A percentile compares a stretch with the other conserved stretches of the same genome.
These are phyloP conservation scores for Chorisops tibialis DNA, from an alignment of 2,888 invertebrate species.

Conservation along the genomic window DNA sequence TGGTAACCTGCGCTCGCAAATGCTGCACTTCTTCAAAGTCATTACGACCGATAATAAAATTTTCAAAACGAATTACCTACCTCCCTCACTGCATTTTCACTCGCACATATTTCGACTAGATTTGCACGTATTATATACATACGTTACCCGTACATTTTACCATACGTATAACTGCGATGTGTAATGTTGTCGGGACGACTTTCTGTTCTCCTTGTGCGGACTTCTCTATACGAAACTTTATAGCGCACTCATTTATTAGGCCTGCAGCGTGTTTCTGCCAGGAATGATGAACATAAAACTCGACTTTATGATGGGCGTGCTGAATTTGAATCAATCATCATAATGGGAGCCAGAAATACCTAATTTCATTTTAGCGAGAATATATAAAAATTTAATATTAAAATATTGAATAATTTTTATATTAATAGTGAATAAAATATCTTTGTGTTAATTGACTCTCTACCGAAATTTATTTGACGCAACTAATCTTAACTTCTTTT, in stretches of 20 bases:
- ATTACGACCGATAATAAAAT: slow-evolving; percentile 25
- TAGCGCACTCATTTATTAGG: slow-evolving; percentile 24
- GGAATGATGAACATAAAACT: slow-evolving; percentile 26
- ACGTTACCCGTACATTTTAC: no score
- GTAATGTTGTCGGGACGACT: neutral
- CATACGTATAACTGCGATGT: no score
- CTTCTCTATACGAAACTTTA: slow-evolving; percentile 9
- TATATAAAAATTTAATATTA: neutral
- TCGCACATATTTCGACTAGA: neutral
- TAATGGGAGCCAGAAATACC: slow-evolving; percentile 21
- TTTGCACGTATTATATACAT: no score
- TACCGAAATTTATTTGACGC: no score
- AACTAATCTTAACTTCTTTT: no score
- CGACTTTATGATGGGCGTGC: slow-evolving; percentile 30
- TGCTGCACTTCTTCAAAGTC: slow-evolving; percentile 24
- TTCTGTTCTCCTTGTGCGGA: neutral
- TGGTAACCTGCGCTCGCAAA: neutral
- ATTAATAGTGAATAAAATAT: no score
- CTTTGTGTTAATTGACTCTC: no score
- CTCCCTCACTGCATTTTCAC: slow-evolving; percentile 21
- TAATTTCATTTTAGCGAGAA: slow-evolving; percentile 3
- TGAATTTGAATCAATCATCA: slow-evolving; percentile 31
- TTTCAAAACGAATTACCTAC: slow-evolving; percentile 21
- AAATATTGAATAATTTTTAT: neutral
- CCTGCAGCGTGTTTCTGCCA: slow-evolving; percentile 25